Base-by-base conservation (phyloP, 2,888 invertebrate genomes). In the Sabatieria punctata region DNA sequence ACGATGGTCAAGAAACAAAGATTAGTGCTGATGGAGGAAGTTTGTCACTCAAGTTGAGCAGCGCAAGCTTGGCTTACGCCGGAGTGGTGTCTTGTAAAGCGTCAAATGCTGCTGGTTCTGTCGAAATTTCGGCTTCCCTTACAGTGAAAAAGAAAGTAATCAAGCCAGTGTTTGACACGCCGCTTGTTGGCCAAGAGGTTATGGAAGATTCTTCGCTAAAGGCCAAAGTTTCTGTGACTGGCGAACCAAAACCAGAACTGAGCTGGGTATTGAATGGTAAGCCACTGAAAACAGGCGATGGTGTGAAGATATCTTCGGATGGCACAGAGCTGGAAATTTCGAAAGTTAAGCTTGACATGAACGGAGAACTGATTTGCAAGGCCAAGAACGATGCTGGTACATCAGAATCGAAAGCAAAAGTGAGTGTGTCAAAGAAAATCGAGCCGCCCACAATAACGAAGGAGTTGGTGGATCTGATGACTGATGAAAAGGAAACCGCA, bases 121-220 rank as follows among this genome's bases (percentile, higher is more conserved):
- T 13, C 8, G 13, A 11, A 3, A 4, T 3, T 4, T 3, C 4
- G 8, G 35, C 43, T 11, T 4, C 19, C 15, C 37, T 59, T 41
- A 57, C 60, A 1, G 50, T 53, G 25, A 58, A 57, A 39, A 57
- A 58, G 49, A 52, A 52, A 36, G 58, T 59, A 51, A 56, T 55
- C 41, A 53, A 61, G 21, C 61, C 61, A 4, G 50, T 48, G 22
- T 61, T 61, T 52, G 50, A 50, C 11, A 56, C 61, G 45, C 51
- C 51, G 15, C 54, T 62, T 21, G 66, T 69, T 43, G 79, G 85
- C 64, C 71, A 75, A 46, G 75, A 76, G 1, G 81, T 81, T 0
- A 77, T 74, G 47, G 85, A 82, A 56, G 80, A 81, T 1, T 81
- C n/a, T n/a, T n/a, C n/a, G n/a, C n/a, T n/a, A n/a, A n/a, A n/a